Evolutionary conservation across 92 coral and sea anemone genomes (phyloP).

Genomic region (Isaurus tuberculatus): DNA sequence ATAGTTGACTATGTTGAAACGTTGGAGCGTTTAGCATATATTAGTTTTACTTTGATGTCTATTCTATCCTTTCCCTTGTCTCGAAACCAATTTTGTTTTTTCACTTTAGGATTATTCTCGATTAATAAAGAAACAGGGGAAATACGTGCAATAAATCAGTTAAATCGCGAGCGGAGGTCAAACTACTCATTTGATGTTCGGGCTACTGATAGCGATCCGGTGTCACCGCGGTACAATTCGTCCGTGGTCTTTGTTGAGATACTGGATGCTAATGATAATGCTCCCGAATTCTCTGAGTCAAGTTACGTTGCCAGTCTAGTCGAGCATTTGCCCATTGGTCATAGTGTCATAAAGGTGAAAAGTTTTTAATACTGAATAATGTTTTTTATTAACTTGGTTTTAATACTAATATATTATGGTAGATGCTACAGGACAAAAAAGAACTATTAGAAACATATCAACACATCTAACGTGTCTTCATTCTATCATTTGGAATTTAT

Average conservation of each 20-base stretch:
- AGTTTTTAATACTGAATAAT: neutral
- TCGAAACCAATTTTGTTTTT: neutral
- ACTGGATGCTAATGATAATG: slow-evolving; percentile 87
- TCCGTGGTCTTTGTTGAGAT: slow-evolving; percentile 84
- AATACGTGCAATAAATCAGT: slow-evolving; percentile 69
- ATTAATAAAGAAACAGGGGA: slow-evolving; percentile 67
- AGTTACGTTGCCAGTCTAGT: slow-evolving; percentile 69
- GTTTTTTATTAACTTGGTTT: neutral
- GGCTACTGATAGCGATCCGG: slow-evolving; percentile 84
- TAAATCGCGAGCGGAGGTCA: slow-evolving; percentile 82
- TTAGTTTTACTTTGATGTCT: neutral
- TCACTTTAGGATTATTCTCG: slow-evolving; percentile 58
- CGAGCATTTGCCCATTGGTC: slow-evolving; percentile 74
- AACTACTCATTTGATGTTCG: slow-evolving; percentile 77
- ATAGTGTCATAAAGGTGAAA: slow-evolving; percentile 71
- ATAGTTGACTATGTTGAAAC: too few species aligned
- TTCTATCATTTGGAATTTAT: too few species aligned
- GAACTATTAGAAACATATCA: too few species aligned
- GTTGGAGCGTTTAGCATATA: too few species aligned
- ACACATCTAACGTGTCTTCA: too few species aligned
- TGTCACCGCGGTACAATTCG: slow-evolving; percentile 72
- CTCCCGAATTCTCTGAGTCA: slow-evolving; percentile 74
- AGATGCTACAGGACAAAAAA: neutral
- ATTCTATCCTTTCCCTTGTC: neutral
- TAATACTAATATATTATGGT: neutral